Evolutionary conservation across 2,113 vertebrate genomes (phyloP).

Genomic region (Lepus timidus): DNA sequence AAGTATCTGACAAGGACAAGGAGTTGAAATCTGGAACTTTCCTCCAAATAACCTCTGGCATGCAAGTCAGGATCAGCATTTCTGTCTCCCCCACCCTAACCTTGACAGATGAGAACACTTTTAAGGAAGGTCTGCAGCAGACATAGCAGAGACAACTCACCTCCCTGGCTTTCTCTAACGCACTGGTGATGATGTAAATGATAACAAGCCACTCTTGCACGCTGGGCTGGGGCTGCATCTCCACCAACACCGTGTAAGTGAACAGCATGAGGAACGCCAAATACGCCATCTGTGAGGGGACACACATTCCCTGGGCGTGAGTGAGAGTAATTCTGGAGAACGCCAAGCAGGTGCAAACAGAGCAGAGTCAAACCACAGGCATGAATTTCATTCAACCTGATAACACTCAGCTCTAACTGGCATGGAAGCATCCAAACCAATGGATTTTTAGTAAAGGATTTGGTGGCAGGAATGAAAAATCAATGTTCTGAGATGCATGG

Average conservation of each 20-base stretch:
- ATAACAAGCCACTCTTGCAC: constrained; percentile 96
- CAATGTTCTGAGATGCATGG: not conserved
- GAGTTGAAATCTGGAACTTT: not conserved
- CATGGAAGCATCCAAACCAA: not conserved
- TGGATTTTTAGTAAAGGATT: not conserved
- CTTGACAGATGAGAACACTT: not conserved
- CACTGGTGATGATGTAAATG: constrained; percentile 94
- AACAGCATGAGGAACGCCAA: constrained; percentile 96
- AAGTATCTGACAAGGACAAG: constrained; percentile 21
- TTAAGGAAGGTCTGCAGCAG: not conserved
- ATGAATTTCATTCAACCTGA: not conserved
- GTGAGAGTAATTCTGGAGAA: not conserved
- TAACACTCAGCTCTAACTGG: not conserved
- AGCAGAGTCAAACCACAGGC: not conserved
- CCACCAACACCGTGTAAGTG: constrained; percentile 95
- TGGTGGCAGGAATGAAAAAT: not conserved
- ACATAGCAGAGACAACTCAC: constrained; percentile 85
- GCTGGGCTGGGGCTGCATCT: constrained; percentile 93
- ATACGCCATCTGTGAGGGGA: constrained; percentile 93
- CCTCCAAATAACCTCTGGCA: not conserved
- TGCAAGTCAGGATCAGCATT: not conserved
- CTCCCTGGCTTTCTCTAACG: constrained; percentile 96
- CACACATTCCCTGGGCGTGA: constrained; percentile 54
- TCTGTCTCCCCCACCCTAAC: not conserved
- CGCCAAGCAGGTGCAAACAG: not conserved